Evolutionary conservation across 2,113 vertebrate species (phyloP).

Genomic region (Micromys minutus): DNA sequence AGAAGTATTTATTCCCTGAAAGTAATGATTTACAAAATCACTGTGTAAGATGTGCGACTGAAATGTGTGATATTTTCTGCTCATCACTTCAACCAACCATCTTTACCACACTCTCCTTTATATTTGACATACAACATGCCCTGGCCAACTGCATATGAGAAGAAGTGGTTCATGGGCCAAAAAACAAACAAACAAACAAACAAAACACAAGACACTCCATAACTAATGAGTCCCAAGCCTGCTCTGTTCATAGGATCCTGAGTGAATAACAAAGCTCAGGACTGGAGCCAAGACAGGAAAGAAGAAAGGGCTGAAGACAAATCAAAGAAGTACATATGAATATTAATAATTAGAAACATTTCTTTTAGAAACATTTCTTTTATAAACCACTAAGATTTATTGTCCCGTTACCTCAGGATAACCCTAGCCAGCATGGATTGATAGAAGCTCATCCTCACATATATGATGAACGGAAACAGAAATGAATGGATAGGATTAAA

Average conservation of each 20-base stretch:
- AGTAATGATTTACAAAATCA: neutral
- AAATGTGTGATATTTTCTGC: neutral
- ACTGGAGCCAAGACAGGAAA: neutral
- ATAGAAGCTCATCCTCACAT: neutral
- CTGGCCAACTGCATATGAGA: neutral
- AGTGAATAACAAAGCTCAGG: neutral
- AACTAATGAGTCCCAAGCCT: neutral
- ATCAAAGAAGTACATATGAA: neutral
- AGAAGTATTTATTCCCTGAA: neutral
- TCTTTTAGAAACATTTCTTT: neutral
- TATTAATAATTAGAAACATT: neutral
- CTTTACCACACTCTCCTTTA: neutral
- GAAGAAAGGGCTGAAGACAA: neutral
- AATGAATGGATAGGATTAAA: slow-evolving; percentile 10
- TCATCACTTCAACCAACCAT: neutral
- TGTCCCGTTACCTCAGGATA: neutral
- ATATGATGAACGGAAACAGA: neutral
- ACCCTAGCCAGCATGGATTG: neutral
- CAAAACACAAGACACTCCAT: rapidly evolving
- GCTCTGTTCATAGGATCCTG: neutral
- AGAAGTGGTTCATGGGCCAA: neutral
- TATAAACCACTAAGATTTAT: neutral
- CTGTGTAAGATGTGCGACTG: neutral
- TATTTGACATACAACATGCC: neutral
- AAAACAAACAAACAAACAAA: too few species aligned